Evolutionary conservation across 2,888 invertebrate species (phyloP), one percentile per base, ranked within the genome.

Genomic region (Notodonta dromedarius): DNA sequence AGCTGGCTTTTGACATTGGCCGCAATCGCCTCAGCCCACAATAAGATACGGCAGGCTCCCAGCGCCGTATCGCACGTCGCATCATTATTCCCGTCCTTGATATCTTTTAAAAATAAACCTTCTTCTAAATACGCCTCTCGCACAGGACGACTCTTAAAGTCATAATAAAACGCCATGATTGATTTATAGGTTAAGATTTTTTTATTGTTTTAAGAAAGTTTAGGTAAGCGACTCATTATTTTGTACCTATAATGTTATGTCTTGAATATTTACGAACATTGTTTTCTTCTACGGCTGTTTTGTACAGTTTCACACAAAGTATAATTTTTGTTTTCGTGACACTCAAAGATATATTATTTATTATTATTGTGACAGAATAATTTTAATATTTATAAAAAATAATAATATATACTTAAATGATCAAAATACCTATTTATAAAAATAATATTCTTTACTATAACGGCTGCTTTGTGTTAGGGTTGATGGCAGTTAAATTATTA

Each of bases 1-100:
- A 83, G 93, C 94, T 89, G 94, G 94, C 89, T 94, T 94, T 94
- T 94, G 94, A 94, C 94, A 93, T 86, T 90, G 91, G 90, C 91
- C 89, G 86, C 86, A 85, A 79, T 77, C 81, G 80, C 83, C 82
- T 81, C 91, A 89, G 89, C 87, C 89, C 84, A 80, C 90, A 84
- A 74, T 93, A 91, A 88, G 91, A 91, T 90, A 89, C 90, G 88
- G 85, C 86, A 88, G 92, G 83, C 84, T 80, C 74, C 90, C 87
- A 82, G 84, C 91, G 79, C 83, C 91, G 86, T 93, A 89, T 87
- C 90, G 80, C 68, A 87, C 89, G 74, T 75, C 89, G 88, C 93
- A 91, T 75, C 92, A 92, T 77, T 88, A 84, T 87, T 89, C 87
- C 89, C 91, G 91, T 90, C 92, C 91, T 86, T 91, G 86, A 88